Evolutionary conservation across 2,113 vertebrate genomes (phyloP), one percentile per base, ranked within the genome.

Genomic region (Terrapene triunguis): DNA sequence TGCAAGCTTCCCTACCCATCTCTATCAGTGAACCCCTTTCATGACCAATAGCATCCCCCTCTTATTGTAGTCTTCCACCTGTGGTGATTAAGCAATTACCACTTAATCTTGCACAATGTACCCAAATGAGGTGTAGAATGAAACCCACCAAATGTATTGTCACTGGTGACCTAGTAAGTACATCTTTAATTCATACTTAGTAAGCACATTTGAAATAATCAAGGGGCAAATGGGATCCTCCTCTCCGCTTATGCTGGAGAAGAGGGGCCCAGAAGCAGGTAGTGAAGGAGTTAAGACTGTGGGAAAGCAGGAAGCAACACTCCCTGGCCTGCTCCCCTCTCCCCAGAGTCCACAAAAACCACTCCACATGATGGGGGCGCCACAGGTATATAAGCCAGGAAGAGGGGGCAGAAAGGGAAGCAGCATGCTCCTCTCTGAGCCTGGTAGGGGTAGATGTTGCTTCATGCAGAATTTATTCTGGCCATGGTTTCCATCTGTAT

Each of bases 281-380:
- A 85, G 48, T 10, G 6, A 3, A 42, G 69, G 59, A 87, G 4
- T 44, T 59, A 44, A 11, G 3, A 0, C 0, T 0, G 0, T 6
- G 1, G 54, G 21, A 29, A 79, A 51, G 76, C 54, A 17, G 57
- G 80, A 3, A 76, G 51, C 3, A 1, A 5, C 59, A 2, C 76
- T 89, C 91, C 88, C 78, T 7, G 1, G 50, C 35, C 72, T 9
- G 35, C 7, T 3, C 65, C 51, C 80, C 89, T 81, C 2, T 1
- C 86, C 80, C 27, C 5, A 0, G 80, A 50, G 55, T 6, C 25
- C 0, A 0, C 29, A 32, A 21, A 35, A 29, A 2, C 32, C 10
- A 0, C 42, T 42, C 24, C 42, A 24, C 13, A 6, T 78, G 25
- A 14, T 29, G 25, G 74, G 25, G 74, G 74, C 4, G 6, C 25